These are phyloP conservation scores for Venusia cambrica DNA, from an alignment of 2,888 invertebrate genomes.

Conservation along the genomic window DNA sequence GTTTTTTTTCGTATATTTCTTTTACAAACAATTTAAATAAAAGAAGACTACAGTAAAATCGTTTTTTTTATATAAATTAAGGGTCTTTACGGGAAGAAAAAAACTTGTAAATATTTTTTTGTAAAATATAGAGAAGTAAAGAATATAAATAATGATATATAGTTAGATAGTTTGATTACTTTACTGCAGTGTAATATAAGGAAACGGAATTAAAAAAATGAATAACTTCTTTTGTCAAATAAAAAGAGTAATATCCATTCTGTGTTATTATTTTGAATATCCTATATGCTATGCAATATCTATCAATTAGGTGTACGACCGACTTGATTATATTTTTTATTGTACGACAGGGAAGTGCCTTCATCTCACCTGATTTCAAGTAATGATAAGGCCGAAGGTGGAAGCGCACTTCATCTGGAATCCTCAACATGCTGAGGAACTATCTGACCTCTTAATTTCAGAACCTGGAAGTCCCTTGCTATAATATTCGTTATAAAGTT, in stretches of 20 bases:
- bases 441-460: too few relatives aligned
- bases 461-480: too few relatives aligned
- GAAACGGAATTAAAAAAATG: constrained; percentile 74
- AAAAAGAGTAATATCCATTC: constrained; percentile 68
- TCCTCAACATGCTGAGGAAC: too few relatives aligned
- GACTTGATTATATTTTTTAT: too few relatives aligned
- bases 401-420: too few relatives aligned
- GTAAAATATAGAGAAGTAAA: constrained; percentile 74
- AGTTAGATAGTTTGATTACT: constrained; percentile 77
- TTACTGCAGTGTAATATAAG: constrained; percentile 76
- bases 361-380: too few relatives aligned
- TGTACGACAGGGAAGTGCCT: too few relatives aligned
- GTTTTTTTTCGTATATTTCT: constrained; percentile 16
- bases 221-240: constrained; percentile 80
- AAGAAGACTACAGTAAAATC: constrained; percentile 20
- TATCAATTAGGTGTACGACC: too few relatives aligned
- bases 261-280: constrained; percentile 49
- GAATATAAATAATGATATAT: constrained; percentile 70
- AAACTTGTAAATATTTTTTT: constrained; percentile 74
- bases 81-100: constrained; percentile 71
- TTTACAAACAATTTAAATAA: constrained; percentile 13
- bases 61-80: constrained; percentile 35
- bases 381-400: too few relatives aligned
- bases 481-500: too few relatives aligned
- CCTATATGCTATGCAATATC: too few relatives aligned